These are phyloP conservation scores for Anthoptus insignis DNA, from an alignment of 2,888 invertebrate species.

Conservation along the genomic window DNA sequence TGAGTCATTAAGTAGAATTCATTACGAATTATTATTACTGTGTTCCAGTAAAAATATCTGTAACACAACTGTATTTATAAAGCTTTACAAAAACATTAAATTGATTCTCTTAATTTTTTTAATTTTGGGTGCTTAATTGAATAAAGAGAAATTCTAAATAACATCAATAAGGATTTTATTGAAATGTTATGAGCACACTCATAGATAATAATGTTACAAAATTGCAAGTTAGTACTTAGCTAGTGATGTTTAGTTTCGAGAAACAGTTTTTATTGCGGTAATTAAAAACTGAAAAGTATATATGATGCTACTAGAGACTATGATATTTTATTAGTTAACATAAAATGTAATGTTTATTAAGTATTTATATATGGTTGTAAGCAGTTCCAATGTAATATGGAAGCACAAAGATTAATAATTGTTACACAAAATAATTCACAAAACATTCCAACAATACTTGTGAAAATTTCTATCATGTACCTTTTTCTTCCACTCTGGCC, in stretches of 20 bases:
- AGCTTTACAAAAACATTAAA: background rate
- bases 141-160: no score
- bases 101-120: background rate
- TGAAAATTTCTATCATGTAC: slow-evolving; percentile 56
- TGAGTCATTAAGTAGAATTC: no score
- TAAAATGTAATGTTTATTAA: background rate
- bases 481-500: slow-evolving; percentile 83
- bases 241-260: background rate
- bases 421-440: slow-evolving; percentile 25
- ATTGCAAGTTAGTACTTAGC: background rate
- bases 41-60: background rate
- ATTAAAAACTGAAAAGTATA: no score
- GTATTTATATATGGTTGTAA: background rate
- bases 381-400: slow-evolving; percentile 15
- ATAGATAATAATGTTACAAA: no score
- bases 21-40: no score
- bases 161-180: no score
- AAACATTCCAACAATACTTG: slow-evolving; percentile 41
- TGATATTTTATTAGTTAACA: no score
- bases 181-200: no score
- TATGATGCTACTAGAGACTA: no score
- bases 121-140: no score
- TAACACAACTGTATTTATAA: background rate
- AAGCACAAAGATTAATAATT: slow-evolving; percentile 28
- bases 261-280: no score